Evolutionary conservation across 2,113 vertebrate species (phyloP), one percentile per base, ranked within the genome.

Genomic region (Dasyurus viverrinus): DNA sequence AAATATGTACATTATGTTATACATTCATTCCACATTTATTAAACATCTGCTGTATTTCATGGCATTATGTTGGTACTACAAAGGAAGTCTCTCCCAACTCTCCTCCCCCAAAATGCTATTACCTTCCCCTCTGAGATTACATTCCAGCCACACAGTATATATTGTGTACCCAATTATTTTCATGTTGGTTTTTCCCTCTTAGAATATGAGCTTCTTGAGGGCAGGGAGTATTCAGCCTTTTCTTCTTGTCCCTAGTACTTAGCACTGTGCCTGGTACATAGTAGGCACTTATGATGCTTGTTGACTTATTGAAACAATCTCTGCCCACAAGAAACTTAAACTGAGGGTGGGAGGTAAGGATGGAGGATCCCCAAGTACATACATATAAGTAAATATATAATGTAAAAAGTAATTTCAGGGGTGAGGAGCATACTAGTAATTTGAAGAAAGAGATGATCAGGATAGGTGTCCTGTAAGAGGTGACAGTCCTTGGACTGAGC

Each of bases 31-130:
- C 30, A 54, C 76, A 84, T 95, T 91, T 14, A 22, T 68, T 53
- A 93, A 89, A 92, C 93, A 52, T 95, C 91, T 84, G 9, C 76
- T 84, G 94, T 92, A 14, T 91, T 97, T 94, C 92, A 57, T 91
- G 36, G 60, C 8, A 10, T n/a, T 42, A n/a, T 84, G 19, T 42
- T 84, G 68, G 36, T n/a, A 19, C n/a, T 42, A 84, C n/a, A 42
- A 84, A 76, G 68, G 16, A 76, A 84, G 19, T 42, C 68, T 84
- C 42, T 42, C n/a, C n/a, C 68, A n/a, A 42, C 68, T 36, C 4
- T 3, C 14, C 24, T 22, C 68, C 5, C 36, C 0, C 36, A 25
- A 55, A 25, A 25, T 55, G 24, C 54, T 55, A 22, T 5, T n/a
- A 6, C 30, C 16, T 36, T 84, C n/a, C 68, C n/a, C 68, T 84